phyloP scores from a whole-genome alignment of 2,797 vertebrate genomes.

The Enteromius anoplus region DNA sequence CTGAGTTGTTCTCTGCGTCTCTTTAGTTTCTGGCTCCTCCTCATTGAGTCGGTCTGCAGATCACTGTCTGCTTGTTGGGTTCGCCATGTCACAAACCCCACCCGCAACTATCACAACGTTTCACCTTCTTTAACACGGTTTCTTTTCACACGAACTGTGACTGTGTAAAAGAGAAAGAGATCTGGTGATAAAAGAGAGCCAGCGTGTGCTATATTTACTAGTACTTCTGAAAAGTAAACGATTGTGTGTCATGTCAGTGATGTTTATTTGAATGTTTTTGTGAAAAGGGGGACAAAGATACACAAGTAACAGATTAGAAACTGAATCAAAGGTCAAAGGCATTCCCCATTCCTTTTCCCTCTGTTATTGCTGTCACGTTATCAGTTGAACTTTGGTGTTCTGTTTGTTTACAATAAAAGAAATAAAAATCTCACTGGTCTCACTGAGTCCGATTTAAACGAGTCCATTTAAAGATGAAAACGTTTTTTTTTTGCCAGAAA shows the following conservation, averaged over 20 bases:
- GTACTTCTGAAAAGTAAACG: not conserved
- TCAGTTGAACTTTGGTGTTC: constrained; percentile 30
- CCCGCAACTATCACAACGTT: constrained; percentile 12
- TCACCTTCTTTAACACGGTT: not conserved
- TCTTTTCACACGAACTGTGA: not conserved
- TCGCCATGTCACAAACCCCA: not conserved
- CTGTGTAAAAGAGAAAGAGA: constrained; percentile 1
- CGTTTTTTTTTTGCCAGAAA: not conserved
- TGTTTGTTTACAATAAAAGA: not conserved
- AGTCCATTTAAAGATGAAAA: not conserved
- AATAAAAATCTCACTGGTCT: not conserved
- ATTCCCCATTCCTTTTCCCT: not conserved
- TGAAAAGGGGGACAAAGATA: not conserved
- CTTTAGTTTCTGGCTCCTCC: constrained; percentile 34
- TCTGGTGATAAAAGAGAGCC: not conserved
- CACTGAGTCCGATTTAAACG: not conserved
- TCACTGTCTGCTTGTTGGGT: not conserved
- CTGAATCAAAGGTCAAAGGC: constrained; percentile 21
- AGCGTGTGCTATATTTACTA: not conserved
- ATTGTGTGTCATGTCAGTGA: not conserved
- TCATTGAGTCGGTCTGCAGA: constrained; percentile 4
- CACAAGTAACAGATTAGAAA: constrained; percentile 1
- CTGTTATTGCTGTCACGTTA: constrained; percentile 16
- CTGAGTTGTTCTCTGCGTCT: constrained; percentile 19
- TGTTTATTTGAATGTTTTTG: not conserved